Conservation (phyloP, 2,113 vertebrate genomes). For the Prolemur simus region DNA sequence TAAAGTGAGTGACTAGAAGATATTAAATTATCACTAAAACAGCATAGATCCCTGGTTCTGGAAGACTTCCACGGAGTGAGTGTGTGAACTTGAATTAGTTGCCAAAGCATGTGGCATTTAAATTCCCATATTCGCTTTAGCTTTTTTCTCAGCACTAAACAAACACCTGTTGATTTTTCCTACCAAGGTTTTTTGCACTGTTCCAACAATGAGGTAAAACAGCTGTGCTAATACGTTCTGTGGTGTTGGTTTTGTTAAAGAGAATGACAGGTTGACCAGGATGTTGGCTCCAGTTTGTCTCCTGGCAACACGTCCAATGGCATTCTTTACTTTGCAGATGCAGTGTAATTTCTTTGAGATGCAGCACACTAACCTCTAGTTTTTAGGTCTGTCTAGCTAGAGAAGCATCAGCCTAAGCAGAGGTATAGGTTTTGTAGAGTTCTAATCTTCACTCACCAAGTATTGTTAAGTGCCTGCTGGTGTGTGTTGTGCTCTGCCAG, state of each 20-base stretch:
- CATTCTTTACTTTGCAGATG: background rate
- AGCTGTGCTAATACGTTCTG: background rate
- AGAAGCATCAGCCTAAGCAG: background rate
- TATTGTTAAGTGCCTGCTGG: background rate
- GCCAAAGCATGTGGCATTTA: background rate
- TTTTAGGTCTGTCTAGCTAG: background rate
- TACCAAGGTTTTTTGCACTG: background rate
- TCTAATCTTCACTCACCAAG: background rate
- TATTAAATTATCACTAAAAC: background rate
- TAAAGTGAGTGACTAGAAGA: slow-evolving; percentile 1
- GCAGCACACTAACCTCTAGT: background rate
- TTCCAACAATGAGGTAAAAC: background rate
- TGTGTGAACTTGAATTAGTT: background rate
- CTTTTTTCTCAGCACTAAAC: background rate
- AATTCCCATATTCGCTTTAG: background rate
- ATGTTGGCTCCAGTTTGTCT: background rate
- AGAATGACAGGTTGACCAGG: background rate
- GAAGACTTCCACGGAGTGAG: background rate
- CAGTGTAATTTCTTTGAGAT: background rate
- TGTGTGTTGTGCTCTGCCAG: background rate
- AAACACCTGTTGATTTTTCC: slow-evolving; percentile 52
- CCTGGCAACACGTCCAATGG: background rate
- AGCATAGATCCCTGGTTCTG: background rate
- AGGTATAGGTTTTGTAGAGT: background rate
- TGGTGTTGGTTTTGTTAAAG: background rate